Evolutionary conservation across 2,797 vertebrate genomes (phyloP).

Genomic region (Semotilus atromaculatus): DNA sequence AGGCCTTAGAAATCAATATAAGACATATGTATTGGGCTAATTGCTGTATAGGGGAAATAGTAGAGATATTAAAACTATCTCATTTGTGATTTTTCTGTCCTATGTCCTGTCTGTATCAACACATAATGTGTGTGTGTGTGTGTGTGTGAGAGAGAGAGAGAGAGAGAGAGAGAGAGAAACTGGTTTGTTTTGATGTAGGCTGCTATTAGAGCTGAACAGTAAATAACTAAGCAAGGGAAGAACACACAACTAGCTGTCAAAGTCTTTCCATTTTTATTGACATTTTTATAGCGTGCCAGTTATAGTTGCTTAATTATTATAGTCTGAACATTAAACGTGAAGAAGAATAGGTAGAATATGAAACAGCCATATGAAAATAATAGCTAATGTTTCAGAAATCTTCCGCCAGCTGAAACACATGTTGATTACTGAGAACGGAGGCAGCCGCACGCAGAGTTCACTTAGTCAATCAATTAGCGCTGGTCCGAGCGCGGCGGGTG

Average conservation of each 20-base stretch:
- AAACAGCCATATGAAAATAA: conserved; percentile 18
- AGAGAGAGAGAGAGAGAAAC: no score
- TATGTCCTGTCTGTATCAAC: neutral
- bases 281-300: neutral
- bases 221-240: neutral
- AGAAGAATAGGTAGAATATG: neutral
- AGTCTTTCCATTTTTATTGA: neutral
- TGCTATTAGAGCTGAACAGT: neutral
- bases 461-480: conserved; percentile 58
- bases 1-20: neutral
- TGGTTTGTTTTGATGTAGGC: neutral
- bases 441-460: conserved; percentile 40
- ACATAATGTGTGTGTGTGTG: neutral
- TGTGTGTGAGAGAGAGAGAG: neutral
- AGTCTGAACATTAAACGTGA: neutral
- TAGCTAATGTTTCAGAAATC: conserved; percentile 36
- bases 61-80: neutral
- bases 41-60: neutral
- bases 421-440: conserved; percentile 47
- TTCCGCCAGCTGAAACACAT: conserved; percentile 36
- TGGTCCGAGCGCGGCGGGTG: conserved; percentile 30
- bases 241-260: neutral
- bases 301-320: neutral
- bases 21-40: neutral
- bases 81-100: neutral